These are phyloP conservation scores for Eurystomus gularis DNA, from an alignment of 2,113 vertebrate species.

Conservation along the genomic window DNA sequence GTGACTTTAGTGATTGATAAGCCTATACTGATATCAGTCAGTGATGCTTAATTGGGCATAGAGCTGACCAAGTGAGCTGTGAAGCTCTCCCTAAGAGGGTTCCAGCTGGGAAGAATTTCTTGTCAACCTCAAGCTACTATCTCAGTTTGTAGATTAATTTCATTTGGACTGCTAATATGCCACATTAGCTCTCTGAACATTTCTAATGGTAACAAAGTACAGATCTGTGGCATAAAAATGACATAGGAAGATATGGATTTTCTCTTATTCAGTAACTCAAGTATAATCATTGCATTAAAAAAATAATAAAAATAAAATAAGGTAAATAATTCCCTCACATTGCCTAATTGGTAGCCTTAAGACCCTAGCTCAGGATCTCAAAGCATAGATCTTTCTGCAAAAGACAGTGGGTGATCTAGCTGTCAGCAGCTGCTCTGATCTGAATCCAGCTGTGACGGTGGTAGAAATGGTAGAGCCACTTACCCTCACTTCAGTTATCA, in stretches of 20 bases:
- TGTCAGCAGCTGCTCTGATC: neutral
- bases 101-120: constrained; percentile 33
- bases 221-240: neutral
- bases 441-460: neutral
- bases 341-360: neutral
- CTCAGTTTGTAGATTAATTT: constrained; percentile 38
- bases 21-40: neutral
- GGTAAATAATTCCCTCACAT: neutral
- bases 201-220: neutral
- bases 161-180: constrained; percentile 30
- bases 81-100: neutral
- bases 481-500: neutral
- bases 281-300: neutral
- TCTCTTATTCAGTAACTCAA: neutral
- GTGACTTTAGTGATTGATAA: constrained; percentile 22
- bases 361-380: neutral
- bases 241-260: neutral
- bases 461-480: neutral
- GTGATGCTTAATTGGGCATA: constrained; percentile 23
- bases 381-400: neutral
- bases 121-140: constrained; percentile 16
- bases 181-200: constrained; percentile 15
- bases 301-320: neutral
- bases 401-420: neutral
- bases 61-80: constrained; percentile 37